These are phyloP conservation scores for Ivindomyrus marchei DNA, from an alignment of 2,113 vertebrate species.

Conservation along the genomic window DNA sequence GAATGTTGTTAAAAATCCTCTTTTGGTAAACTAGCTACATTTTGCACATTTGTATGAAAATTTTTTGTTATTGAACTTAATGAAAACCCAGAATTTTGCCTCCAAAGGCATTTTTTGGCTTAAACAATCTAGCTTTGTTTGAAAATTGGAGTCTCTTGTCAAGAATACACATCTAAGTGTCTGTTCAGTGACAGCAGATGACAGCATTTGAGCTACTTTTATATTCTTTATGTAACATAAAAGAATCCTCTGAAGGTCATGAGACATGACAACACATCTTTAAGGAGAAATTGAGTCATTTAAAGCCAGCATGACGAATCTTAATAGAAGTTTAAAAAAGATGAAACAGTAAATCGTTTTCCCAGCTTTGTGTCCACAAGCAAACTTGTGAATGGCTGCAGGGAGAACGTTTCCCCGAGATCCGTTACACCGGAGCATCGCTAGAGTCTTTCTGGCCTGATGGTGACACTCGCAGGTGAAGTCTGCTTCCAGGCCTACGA, in stretches of 20 bases:
- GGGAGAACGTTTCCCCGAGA: background rate
- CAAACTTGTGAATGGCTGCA: background rate
- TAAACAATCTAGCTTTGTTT: background rate
- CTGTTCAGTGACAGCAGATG: background rate
- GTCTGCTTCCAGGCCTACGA: background rate
- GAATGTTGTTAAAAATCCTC: background rate
- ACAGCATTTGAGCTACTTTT: background rate
- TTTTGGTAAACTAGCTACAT: background rate
- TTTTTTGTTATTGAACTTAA: background rate
- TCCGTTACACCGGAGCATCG: background rate
- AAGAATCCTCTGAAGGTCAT: background rate
- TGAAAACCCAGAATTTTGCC: background rate
- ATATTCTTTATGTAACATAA: background rate
- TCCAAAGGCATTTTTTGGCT: background rate
- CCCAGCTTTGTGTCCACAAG: background rate
- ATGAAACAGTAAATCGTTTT: background rate
- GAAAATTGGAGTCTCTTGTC: background rate
- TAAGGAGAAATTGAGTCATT: background rate
- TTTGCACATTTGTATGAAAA: background rate
- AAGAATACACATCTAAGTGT: background rate
- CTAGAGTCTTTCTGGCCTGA: background rate
- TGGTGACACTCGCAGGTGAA: background rate
- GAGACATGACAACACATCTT: background rate
- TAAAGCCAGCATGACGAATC: background rate
- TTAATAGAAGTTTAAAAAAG: background rate